Percentiles rank a stretch among this genome's conserved stretches.
phyloP scores from a whole-genome alignment of 2,113 vertebrate genomes.

The Pseudopipra pipra region DNA sequence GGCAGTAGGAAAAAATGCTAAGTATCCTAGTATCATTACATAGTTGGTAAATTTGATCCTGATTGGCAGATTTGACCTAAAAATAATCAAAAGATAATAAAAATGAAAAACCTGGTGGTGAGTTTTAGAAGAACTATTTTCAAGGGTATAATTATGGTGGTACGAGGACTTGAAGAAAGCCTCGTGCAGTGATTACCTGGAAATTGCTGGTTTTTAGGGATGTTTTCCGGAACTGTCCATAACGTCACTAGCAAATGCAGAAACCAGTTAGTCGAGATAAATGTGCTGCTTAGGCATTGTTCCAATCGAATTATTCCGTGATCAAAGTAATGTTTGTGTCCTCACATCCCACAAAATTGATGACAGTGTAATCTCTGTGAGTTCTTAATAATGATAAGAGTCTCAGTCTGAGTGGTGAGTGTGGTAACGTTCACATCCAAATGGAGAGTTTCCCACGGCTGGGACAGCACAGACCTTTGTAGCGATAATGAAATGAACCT shows the following conservation, averaged over 20 bases:
- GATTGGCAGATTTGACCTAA: background rate
- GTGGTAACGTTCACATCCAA: constrained; percentile 23
- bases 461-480: background rate
- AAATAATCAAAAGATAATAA: background rate
- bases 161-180: background rate
- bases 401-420: background rate
- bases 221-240: background rate
- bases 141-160: background rate
- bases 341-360: background rate
- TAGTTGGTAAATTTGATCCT: background rate
- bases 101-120: background rate
- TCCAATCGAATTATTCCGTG: background rate
- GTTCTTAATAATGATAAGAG: background rate
- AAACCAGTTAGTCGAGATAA: background rate
- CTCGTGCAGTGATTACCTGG: background rate
- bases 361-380: constrained; percentile 9
- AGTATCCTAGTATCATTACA: background rate
- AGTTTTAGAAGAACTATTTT: background rate
- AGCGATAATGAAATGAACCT: constrained; percentile 36
- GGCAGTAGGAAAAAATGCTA: background rate
- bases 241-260: background rate
- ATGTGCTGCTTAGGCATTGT: background rate
- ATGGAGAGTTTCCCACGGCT: constrained; percentile 68
- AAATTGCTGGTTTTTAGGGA: background rate
- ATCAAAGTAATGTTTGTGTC: background rate